These are phyloP conservation scores for Gracilinanus agilis DNA, from an alignment of 2,113 vertebrate genomes.

Conservation along the genomic window DNA sequence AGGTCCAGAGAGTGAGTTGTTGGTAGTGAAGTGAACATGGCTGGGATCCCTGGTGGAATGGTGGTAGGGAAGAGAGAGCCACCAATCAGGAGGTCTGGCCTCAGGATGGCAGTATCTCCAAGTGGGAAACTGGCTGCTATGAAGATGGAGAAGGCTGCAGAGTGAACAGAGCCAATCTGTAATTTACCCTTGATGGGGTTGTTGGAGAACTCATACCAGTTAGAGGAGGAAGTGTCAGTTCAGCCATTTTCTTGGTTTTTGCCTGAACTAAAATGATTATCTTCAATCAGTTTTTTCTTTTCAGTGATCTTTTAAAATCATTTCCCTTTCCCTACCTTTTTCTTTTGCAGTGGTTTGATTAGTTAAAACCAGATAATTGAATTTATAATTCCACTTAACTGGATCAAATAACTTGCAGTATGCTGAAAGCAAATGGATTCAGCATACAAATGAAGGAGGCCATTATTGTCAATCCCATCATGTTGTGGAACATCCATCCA, in stretches of 20 bases:
- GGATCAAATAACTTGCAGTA: background rate
- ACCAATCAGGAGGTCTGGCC: background rate
- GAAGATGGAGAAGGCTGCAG: background rate
- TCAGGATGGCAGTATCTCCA: background rate
- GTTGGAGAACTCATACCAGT: background rate
- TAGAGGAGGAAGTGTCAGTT: background rate
- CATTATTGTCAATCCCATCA: background rate
- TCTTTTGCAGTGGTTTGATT: background rate
- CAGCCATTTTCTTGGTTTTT: background rate
- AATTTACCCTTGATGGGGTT: background rate
- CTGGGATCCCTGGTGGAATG: background rate
- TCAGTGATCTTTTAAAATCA: background rate
- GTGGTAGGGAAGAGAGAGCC: background rate
- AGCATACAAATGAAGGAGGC: background rate
- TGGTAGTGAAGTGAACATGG: background rate
- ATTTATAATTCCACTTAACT: background rate
- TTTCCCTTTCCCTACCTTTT: background rate
- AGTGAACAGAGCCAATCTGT: background rate
- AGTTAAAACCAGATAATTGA: background rate
- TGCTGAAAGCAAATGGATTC: background rate
- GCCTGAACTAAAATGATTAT: background rate
- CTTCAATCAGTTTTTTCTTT: background rate
- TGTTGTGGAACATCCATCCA: background rate
- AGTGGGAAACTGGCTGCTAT: background rate
- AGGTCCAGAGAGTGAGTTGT: background rate